Evolutionary conservation across 2,888 invertebrate species (phyloP), one percentile per base, ranked within the genome.

Genomic region (Drosophila mulleri): DNA sequence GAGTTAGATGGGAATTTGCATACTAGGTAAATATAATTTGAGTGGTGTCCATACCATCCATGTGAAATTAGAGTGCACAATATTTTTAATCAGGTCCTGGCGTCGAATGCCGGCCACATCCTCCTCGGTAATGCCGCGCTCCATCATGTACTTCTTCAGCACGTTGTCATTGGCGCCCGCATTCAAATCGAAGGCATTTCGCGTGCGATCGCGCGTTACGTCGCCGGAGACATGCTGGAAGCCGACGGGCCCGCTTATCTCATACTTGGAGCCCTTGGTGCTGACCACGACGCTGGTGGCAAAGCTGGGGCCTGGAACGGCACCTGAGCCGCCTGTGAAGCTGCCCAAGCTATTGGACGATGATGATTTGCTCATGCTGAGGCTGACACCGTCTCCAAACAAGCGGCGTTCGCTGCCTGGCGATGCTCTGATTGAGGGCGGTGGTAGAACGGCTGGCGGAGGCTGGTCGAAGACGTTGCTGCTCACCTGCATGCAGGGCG

Each of bases 121-220:
- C 42, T 87, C 84, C 52, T 91, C 92, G 2, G 78, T 72, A 2
- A 91, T 91, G 16, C 90, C 90, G 3, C 79, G 83, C 70, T 91
- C 91, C 57, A 91, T 90, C 89, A 91, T 88, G 53, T 91, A 91
- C 66, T 91, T 91, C 53, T 84, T 85, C 12, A 91, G 57, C 3
- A 86, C 89, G 61, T 91, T 91, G 41, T 91, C 91, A 44, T 82
- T 90, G 44, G 67, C 32, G 3, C 78, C 75, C 1, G 79, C 72
- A 23, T 59, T 83, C 29, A 91, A 64, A 44, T 91, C 92, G 37
- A 91, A 91, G 1, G 92, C 91, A 53, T 92, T 91, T 29, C 89
- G 83, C 0, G 91, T 91, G 44, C 91, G 85, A 69, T 92, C 91
- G 4, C 91, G 76, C 0, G 90, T 90, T 56, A 91, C 87, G 66